Conservation (phyloP, 2,113 vertebrate genomes). For the Ctenodactylus gundi region DNA sequence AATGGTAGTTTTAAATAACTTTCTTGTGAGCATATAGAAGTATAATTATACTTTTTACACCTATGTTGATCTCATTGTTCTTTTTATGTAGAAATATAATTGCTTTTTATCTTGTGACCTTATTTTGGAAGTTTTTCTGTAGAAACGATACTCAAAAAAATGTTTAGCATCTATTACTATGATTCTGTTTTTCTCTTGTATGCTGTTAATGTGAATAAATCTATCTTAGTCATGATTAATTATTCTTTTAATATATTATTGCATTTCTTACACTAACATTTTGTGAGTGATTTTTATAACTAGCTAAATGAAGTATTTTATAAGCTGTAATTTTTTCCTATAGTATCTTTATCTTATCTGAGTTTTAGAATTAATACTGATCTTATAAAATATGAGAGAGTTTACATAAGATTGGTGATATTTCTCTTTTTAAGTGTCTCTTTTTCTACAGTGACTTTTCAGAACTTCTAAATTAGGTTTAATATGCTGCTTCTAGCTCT, state of each 20-base stretch:
- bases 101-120: not conserved
- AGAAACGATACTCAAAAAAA: not conserved
- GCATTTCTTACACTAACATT: not conserved
- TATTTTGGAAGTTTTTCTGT: not conserved
- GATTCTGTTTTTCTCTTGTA: not conserved
- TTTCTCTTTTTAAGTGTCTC: not conserved
- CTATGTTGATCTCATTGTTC: too few species aligned
- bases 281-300: not conserved
- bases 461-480: constrained; percentile 13
- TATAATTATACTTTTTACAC: too few species aligned
- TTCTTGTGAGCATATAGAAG: not conserved
- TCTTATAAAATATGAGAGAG: not conserved
- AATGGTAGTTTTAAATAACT: not conserved
- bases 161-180: not conserved
- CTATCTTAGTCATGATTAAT: not conserved
- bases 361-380: not conserved
- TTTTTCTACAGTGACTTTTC: not conserved
- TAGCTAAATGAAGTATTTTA: not conserved
- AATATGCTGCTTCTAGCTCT: not conserved
- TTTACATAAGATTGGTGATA: not conserved
- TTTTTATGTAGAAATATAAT: too few species aligned
- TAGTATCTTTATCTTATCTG: not conserved
- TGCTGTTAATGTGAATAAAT: not conserved
- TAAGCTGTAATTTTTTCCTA: not conserved
- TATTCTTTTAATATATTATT: not conserved